Percentiles rank a stretch among this genome's conserved stretches.
phyloP scores from a whole-genome alignment of 1,140 invertebrate genomes.

The Tetranychus urticae region DNA sequence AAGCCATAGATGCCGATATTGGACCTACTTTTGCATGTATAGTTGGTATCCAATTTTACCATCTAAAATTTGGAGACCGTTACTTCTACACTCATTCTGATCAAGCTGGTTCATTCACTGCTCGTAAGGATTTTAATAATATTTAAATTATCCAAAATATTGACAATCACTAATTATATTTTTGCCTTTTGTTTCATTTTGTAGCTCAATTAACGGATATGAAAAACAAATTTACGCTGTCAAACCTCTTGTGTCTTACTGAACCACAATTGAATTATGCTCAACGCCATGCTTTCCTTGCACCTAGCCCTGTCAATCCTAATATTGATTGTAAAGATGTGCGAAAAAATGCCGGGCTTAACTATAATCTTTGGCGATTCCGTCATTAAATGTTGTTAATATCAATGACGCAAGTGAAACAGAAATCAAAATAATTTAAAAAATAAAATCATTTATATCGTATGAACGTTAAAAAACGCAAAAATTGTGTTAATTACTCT shows the following conservation, averaged over 20 bases:
- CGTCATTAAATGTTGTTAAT: too few species aligned
- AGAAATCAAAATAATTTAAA: too few species aligned
- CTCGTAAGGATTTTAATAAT: background rate
- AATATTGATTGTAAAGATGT: too few species aligned
- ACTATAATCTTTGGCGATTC: too few species aligned
- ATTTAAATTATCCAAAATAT: background rate
- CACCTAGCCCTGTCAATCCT: too few species aligned
- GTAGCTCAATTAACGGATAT: background rate
- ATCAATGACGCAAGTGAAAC: too few species aligned
- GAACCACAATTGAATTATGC: too few species aligned
- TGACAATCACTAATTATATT: background rate
- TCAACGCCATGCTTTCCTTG: too few species aligned
- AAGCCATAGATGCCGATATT: constrained; percentile 21
- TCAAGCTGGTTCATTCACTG: constrained; percentile 8
- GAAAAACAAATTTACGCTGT: background rate
- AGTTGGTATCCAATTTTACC: constrained; percentile 24
- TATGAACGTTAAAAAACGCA: too few species aligned
- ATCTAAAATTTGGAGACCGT: constrained; percentile 67
- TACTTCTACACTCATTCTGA: constrained; percentile 22
- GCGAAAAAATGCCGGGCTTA: too few species aligned
- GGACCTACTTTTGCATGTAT: constrained; percentile 22
- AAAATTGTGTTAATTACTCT: too few species aligned
- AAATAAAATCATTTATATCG: too few species aligned
- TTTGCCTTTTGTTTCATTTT: background rate
- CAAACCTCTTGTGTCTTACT: background rate